Base-by-base conservation (phyloP, 2,888 invertebrate genomes). In the Frankliniella intonsa region DNA sequence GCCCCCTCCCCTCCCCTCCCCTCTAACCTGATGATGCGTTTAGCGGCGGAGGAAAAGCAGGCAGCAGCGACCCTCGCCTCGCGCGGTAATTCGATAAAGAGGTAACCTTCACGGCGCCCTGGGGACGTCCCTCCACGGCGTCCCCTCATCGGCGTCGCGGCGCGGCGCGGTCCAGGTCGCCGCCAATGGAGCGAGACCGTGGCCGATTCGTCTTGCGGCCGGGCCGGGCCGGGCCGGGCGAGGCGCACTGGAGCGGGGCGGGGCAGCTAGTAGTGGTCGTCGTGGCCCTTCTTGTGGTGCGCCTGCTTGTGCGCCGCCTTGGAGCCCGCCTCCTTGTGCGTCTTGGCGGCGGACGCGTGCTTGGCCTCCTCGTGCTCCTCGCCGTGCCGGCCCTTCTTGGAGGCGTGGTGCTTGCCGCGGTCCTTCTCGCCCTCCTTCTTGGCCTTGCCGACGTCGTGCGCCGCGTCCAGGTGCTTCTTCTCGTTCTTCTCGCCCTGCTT, bases 381-480 rank as follows among this genome's bases (percentile, higher is more conserved):
- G 49, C 89, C 90, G 17, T 91, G 90, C 69, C 90, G 88, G 0
- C 92, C 92, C 84, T 90, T 89, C 83, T 91, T 90, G 27, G 89
- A 90, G 80, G 90, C 89, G 87, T 91, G 91, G 11, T 89, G 86
- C 84, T 90, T 89, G 0, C 92, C 93, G 84, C 92, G 90, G 83
- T 91, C 90, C 85, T 89, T 89, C 85, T 88, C 89, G 0, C 92
- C 93, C 84, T 90, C 89, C 84, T 90, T 90, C 0, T 91, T 91
- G 80, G 88, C 90, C 65, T 89, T 89, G 17, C 88, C 89, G 82
- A 90, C 89, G 81, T 90, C 89, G 84, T 89, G 89, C 3, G 88
- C 91, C 1, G 90, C 88, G 81, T 91, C 90, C 82, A 90, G 88
- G 80, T 90, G 88, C 10, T 89, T 90, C 9, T 90, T 92, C 85